phyloP scores from a whole-genome alignment of 92 coral and sea anemone species.

The Blastomussa wellsi region DNA sequence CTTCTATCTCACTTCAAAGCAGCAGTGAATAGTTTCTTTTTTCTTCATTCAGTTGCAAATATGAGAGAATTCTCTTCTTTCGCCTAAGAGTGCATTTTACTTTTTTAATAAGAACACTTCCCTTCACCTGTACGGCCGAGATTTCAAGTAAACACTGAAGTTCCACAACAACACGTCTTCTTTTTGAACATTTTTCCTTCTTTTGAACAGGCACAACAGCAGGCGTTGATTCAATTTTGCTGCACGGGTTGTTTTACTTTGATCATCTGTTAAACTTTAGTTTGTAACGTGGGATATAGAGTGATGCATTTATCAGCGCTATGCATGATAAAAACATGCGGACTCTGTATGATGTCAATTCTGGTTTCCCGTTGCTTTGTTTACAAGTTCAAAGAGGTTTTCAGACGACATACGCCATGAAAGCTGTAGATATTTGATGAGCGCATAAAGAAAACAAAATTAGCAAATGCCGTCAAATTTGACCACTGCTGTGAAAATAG shows the following conservation, averaged over 20 bases:
- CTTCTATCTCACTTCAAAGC: background rate
- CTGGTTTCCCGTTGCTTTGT: conserved; percentile 1
- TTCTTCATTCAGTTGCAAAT: background rate
- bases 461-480: background rate
- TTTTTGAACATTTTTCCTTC: too few species aligned
- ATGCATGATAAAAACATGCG: background rate
- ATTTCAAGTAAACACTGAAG: background rate
- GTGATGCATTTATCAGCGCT: background rate
- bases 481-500: conserved; percentile 1
- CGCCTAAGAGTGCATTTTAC: background rate
- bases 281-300: background rate
- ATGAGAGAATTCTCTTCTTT: background rate
- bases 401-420: background rate
- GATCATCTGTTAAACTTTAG: background rate
- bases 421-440: conserved; percentile 10
- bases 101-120: background rate
- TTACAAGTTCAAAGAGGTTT: background rate
- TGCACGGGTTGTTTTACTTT: background rate
- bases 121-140: background rate
- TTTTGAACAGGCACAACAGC: background rate
- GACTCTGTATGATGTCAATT: conserved; percentile 1
- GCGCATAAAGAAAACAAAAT: background rate
- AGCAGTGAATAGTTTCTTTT: background rate
- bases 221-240: background rate
- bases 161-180: background rate